A percentile compares a stretch with the other conserved stretches of the same genome.
These are phyloP conservation scores for Eretmocerus hayati DNA, from an alignment of 2,888 invertebrate genomes.

Conservation along the genomic window DNA sequence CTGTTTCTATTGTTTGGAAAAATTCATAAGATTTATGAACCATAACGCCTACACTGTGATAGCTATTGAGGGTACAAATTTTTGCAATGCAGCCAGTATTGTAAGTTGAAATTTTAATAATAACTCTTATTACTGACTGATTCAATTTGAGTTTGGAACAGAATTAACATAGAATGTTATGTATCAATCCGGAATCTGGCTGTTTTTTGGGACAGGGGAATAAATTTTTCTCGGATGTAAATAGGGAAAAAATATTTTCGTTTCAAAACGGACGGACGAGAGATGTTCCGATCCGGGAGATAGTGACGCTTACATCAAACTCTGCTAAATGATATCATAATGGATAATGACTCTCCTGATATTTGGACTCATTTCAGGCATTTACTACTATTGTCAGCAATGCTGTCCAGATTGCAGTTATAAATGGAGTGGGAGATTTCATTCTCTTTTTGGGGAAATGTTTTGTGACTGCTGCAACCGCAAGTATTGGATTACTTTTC, in stretches of 20 bases:
- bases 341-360: too few species aligned
- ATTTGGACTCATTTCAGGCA: too few species aligned
- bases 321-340: too few species aligned
- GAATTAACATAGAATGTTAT: too few species aligned
- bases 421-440: slow-evolving; percentile 90
- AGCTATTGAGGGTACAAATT: slow-evolving; percentile 83
- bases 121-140: background rate
- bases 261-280: too few species aligned
- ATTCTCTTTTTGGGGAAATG: slow-evolving; percentile 84
- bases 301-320: too few species aligned
- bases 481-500: slow-evolving; percentile 68
- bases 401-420: slow-evolving; percentile 79
- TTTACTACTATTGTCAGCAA: slow-evolving; percentile 78
- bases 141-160: too few species aligned
- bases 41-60: slow-evolving; percentile 94
- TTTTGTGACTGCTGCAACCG: slow-evolving; percentile 76
- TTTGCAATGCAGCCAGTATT: slow-evolving; percentile 83
- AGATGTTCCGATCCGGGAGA: too few species aligned
- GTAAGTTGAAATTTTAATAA: slow-evolving; percentile 50
- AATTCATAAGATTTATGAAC: slow-evolving; percentile 84
- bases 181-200: too few species aligned
- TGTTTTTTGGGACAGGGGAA: too few species aligned
- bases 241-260: background rate
- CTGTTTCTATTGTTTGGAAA: slow-evolving; percentile 85
- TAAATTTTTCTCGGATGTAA: too few species aligned